Evolutionary conservation across 2,113 vertebrate species (phyloP), one percentile per base, ranked within the genome.

Genomic region (Nyctibius bracteatus): DNA sequence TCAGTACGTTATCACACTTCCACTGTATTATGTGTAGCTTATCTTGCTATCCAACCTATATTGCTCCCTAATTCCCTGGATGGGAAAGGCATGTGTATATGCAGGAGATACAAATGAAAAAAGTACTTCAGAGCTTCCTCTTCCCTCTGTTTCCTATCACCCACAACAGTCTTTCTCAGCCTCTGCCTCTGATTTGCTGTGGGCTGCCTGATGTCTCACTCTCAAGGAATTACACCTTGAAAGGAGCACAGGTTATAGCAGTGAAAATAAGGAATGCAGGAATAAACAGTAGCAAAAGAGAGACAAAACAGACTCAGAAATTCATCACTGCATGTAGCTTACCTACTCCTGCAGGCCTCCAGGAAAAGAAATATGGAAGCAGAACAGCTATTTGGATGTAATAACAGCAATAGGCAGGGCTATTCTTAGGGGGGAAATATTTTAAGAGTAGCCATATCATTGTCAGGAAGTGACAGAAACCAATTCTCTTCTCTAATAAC

Each of bases 361-460:
- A 85, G 81, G 54, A 92, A 86, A 0, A 83, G 85, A 62, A 80
- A 35, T 47, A 80, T 4, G 49, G 54, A 92, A 91, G 68, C 65
- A 85, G 77, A 96, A 65, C 57, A 91, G 88, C 73, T 91, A 91
- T 73, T 47, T 89, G 62, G 86, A 81, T 89, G 81, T 65, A 95
- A 37, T 84, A 93, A 79, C 35, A 91, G 72, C 70, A 92, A 94
- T 35, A 95, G 73, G 83, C 72, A 93, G 90, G 82, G 59, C 80
- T 96, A 54, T 94, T 95, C 91, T 97, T 93, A 88, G 41, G 79
- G 87, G 95, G 68, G 9, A 87, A 93, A 84, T 96, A 89, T 82
- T 95, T 93, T 72, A 92, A 90, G 44, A 75, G 81, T 41, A 90
- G 79, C 78, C 70, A 28, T 91, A 88, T 85, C 58, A 89, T 75